phyloP scores from a whole-genome alignment of 2,797 vertebrate species.

The Microhierax caerulescens region DNA sequence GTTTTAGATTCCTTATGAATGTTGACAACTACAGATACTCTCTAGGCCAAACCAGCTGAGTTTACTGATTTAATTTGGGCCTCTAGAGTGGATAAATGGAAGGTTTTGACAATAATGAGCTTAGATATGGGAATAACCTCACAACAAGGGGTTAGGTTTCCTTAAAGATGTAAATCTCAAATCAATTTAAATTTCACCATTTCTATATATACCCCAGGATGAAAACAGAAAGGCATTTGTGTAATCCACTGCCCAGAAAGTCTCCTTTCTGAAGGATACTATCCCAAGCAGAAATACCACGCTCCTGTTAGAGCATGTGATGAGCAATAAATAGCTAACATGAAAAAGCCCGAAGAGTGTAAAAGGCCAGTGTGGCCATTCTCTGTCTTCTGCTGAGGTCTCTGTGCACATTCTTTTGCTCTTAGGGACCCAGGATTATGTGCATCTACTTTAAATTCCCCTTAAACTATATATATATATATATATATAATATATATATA shows the following conservation, averaged over 20 bases:
- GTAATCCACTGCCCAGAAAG: not conserved
- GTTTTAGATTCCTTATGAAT: slow-evolving; percentile 44
- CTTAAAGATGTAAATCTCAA: slow-evolving; percentile 16
- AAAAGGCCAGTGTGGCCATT: not conserved
- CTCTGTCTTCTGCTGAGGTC: not conserved
- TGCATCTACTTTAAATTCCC: not conserved
- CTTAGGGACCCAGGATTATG: not conserved
- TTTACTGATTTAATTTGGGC: slow-evolving; percentile 55
- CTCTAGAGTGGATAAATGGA: slow-evolving; percentile 18
- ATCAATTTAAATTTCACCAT: not conserved
- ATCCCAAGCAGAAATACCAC: not conserved
- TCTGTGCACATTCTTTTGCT: not conserved
- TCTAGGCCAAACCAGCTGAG: not conserved
- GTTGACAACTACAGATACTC: slow-evolving; percentile 47
- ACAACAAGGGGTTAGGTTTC: not conserved
- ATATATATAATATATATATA: not conserved
- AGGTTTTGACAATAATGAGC: slow-evolving; percentile 17
- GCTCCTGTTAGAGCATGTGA: not conserved
- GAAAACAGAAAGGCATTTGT: not conserved
- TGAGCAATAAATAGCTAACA: not conserved
- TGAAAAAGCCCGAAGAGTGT: not conserved
- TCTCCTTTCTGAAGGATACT: not conserved
- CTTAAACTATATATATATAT: not conserved
- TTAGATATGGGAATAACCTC: slow-evolving; percentile 7
- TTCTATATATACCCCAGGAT: not conserved